Percentiles rank a stretch among this genome's conserved stretches.
These are phyloP conservation scores for Anhinga rufa DNA, from an alignment of 2,113 vertebrate species.

Conservation along the genomic window DNA sequence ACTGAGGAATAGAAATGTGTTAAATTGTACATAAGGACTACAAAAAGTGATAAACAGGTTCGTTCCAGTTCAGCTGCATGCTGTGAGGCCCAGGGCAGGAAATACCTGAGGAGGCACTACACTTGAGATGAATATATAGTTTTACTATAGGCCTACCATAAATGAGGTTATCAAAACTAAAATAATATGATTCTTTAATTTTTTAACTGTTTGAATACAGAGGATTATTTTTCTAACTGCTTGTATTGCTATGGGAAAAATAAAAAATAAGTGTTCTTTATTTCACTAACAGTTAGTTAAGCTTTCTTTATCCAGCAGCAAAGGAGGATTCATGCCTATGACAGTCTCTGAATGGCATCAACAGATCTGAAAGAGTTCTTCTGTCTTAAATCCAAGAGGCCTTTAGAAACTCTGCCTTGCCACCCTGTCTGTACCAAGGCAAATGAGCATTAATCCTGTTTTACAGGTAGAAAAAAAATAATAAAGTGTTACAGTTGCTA, in stretches of 20 bases:
- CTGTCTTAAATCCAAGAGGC: neutral
- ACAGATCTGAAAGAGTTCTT: neutral
- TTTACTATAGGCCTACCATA: neutral
- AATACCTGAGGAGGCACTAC: neutral
- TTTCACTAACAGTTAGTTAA: neutral
- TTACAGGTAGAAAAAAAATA: neutral
- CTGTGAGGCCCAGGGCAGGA: neutral
- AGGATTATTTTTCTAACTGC: neutral
- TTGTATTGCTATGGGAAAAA: neutral
- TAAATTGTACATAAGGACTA: neutral
- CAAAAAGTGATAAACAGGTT: neutral
- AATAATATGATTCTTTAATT: neutral
- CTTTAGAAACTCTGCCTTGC: neutral
- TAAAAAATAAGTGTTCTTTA: neutral
- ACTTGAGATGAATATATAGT: neutral
- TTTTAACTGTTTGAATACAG: neutral
- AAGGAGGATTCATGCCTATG: neutral
- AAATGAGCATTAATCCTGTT: neutral
- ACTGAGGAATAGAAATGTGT: neutral
- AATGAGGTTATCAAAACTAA: neutral
- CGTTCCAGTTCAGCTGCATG: neutral
- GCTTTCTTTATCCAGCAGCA: neutral
- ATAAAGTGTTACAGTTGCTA: neutral
- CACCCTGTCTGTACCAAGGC: neutral
- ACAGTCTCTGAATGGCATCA: neutral